These are phyloP conservation scores for Squalus acanthias DNA, from an alignment of 2,797 vertebrate species.

Conservation along the genomic window DNA sequence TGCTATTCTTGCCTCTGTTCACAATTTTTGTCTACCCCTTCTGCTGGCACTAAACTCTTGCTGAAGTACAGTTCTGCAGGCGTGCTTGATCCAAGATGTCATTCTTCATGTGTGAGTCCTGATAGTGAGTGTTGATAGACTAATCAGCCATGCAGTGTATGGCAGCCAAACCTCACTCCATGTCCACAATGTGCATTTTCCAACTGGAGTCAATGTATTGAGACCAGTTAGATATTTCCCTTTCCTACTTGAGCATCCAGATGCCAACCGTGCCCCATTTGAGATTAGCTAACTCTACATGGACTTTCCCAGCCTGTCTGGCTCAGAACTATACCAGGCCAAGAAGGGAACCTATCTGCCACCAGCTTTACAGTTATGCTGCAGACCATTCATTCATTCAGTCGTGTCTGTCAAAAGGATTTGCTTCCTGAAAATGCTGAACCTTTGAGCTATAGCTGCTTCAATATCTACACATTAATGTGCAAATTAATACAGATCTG, in stretches of 20 bases:
- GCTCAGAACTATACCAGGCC: neutral
- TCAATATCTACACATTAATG: neutral
- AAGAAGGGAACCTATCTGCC: neutral
- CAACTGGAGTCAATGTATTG: neutral
- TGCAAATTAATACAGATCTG: neutral
- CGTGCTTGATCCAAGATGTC: conserved; percentile 38
- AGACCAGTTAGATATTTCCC: neutral
- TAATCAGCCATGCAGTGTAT: neutral
- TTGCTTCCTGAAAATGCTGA: neutral
- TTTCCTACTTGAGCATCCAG: neutral
- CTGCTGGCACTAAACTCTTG: conserved; percentile 46
- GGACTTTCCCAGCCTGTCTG: neutral
- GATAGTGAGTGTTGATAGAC: neutral
- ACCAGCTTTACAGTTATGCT: neutral
- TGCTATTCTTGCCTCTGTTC: neutral
- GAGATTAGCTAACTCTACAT: neutral
- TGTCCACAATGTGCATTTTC: neutral
- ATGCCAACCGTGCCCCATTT: neutral
- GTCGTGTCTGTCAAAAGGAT: neutral
- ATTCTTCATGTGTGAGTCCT: neutral
- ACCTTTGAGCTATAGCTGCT: neutral
- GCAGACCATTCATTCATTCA: neutral
- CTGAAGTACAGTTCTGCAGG: neutral
- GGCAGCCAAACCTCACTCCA: neutral
- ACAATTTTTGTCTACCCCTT: neutral